These are phyloP conservation scores for Ranitomeya variabilis DNA, from an alignment of 2,113 vertebrate species.

Conservation along the genomic window DNA sequence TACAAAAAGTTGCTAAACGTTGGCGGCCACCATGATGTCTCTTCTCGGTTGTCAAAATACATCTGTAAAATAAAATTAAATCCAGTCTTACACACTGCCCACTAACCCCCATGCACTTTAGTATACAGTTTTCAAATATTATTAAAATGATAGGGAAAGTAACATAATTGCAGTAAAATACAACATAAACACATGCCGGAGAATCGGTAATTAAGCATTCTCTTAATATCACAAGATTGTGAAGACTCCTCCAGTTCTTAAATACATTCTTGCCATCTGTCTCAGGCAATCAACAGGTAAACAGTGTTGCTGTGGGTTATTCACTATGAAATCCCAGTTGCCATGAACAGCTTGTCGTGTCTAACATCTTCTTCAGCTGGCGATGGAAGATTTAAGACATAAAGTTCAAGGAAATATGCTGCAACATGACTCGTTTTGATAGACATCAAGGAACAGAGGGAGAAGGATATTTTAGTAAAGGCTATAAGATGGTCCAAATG, in stretches of 20 bases:
- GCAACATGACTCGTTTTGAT: conserved; percentile 31
- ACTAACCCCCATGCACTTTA: neutral
- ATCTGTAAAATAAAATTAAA: neutral
- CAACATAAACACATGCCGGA: conserved; percentile 22
- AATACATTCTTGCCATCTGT: conserved; percentile 74
- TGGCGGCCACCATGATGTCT: neutral
- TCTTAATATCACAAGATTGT: conserved; percentile 50
- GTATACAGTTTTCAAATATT: neutral
- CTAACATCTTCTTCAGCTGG: conserved; percentile 65
- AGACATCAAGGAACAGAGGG: conserved; percentile 31
- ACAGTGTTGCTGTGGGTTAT: conserved; percentile 64
- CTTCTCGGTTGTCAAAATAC: neutral
- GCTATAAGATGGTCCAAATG: conserved; percentile 62
- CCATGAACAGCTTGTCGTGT: conserved; percentile 70
- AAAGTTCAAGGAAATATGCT: conserved; percentile 53
- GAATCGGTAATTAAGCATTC: conserved; percentile 52
- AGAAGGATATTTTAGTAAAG: conserved; percentile 56
- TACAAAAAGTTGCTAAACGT: neutral
- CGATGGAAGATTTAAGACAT: conserved; percentile 60
- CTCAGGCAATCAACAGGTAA: conserved; percentile 67
- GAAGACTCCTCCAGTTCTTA: conserved; percentile 61
- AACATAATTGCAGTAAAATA: neutral
- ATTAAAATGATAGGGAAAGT: neutral
- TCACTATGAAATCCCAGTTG: conserved; percentile 69
- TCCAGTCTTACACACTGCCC: neutral